A percentile compares a stretch with the other conserved stretches of the same genome.
Conservation (phyloP, 2,797 vertebrate genomes). For the Eutrigla gurnardus region DNA sequence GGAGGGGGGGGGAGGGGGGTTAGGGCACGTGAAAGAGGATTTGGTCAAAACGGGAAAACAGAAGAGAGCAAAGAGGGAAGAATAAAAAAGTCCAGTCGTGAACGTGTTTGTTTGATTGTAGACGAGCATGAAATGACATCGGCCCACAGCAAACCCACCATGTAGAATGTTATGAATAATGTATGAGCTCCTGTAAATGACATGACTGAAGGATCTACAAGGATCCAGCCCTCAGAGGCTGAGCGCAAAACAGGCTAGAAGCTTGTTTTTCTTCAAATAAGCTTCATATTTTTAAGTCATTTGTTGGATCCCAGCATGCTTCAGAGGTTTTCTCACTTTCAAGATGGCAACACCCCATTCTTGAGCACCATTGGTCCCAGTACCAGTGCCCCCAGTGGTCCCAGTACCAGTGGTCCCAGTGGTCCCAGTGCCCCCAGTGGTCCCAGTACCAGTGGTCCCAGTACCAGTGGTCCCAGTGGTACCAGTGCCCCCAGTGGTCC, state of each 20-base stretch:
- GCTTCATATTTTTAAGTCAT: background rate
- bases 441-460: no score
- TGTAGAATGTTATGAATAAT: slow-evolving; percentile 66
- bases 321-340: slow-evolving; percentile 20
- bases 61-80: slow-evolving; percentile 62
- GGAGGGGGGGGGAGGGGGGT: slow-evolving; percentile 59
- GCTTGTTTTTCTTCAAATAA: background rate
- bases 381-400: no score
- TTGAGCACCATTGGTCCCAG: slow-evolving; percentile 16
- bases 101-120: slow-evolving; percentile 37
- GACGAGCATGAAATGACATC: background rate
- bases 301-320: background rate
- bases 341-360: slow-evolving; percentile 43
- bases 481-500: no score
- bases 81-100: slow-evolving; percentile 55
- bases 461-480: no score
- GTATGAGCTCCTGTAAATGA: slow-evolving; percentile 67
- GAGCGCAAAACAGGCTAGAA: slow-evolving; percentile 12
- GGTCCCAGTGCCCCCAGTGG: no score
- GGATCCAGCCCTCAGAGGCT: slow-evolving; percentile 47
- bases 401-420: no score
- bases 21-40: slow-evolving; percentile 56
- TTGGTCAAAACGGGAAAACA: slow-evolving; percentile 55
- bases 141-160: no score
- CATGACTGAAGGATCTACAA: slow-evolving; percentile 58